These are phyloP conservation scores for Salvator merianae DNA, from an alignment of 2,113 vertebrate species.

Conservation along the genomic window DNA sequence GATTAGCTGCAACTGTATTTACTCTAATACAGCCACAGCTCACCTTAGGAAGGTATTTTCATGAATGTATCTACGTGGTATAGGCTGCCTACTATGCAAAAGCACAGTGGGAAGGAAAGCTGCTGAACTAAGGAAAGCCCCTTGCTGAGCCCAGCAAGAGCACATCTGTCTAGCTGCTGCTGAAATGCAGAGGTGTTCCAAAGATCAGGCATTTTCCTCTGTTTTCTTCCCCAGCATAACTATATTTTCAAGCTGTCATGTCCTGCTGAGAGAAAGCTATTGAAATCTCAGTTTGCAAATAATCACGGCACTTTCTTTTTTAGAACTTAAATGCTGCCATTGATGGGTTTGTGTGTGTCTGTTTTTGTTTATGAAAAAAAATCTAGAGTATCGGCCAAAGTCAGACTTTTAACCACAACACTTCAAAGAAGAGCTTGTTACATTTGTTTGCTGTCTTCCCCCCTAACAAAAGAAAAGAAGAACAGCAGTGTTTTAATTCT, in stretches of 20 bases:
- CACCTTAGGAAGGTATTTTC: conserved; percentile 24
- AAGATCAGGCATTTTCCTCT: conserved; percentile 56
- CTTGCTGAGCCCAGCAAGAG: conserved; percentile 37
- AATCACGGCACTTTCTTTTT: conserved; percentile 28
- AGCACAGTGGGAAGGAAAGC: conserved; percentile 22
- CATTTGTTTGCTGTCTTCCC: background rate
- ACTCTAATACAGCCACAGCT: conserved; percentile 7
- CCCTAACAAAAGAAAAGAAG: background rate
- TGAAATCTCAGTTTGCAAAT: conserved; percentile 43
- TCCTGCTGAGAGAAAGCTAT: conserved; percentile 53
- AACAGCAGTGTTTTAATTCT: background rate
- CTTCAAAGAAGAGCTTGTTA: conserved; percentile 10
- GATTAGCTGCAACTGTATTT: background rate
- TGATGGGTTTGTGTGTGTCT: background rate
- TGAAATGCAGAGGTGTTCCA: conserved; percentile 65
- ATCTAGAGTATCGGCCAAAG: background rate
- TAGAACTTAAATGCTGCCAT: conserved; percentile 17
- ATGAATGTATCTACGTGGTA: background rate
- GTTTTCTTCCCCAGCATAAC: conserved; percentile 47
- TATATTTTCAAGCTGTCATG: conserved; percentile 46
- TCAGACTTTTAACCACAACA: background rate
- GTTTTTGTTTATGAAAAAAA: background rate
- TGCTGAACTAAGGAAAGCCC: background rate
- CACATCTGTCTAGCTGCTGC: conserved; percentile 53
- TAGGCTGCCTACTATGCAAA: conserved; percentile 23